These are phyloP conservation scores for Corythornis madagascariensis DNA, from an alignment of 2,113 vertebrate genomes.

Conservation along the genomic window DNA sequence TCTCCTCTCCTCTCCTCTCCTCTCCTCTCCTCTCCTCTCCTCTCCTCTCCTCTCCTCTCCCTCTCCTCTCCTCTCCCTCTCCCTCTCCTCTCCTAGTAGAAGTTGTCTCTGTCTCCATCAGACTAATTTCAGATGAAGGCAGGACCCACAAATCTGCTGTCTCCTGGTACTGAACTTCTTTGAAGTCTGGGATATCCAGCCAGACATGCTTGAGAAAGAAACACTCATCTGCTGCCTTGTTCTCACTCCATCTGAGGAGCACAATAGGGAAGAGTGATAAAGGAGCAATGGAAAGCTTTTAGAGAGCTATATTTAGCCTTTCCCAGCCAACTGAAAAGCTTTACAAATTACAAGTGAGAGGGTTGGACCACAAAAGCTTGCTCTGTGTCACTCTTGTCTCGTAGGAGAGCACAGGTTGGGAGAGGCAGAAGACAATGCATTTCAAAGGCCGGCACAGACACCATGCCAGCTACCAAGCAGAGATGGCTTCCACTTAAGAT, in stretches of 20 bases:
- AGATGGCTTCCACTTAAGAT: neutral
- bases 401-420: neutral
- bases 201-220: neutral
- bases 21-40: too few relatives aligned
- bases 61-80: too few relatives aligned
- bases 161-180: neutral
- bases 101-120: neutral
- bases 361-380: neutral
- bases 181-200: neutral
- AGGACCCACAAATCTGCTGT: neutral
- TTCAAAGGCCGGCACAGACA: neutral
- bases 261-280: neutral
- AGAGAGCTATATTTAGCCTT: neutral
- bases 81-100: too few relatives aligned
- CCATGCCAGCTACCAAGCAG: neutral
- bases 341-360: neutral
- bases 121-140: neutral
- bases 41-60: too few relatives aligned
- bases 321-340: neutral
- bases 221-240: neutral
- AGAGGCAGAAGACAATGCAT: neutral
- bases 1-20: too few relatives aligned
- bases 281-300: conserved; percentile 10
- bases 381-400: neutral
- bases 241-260: neutral